Conservation (phyloP, 2,113 vertebrate species). For the Phalacrocorax pelagicus region DNA sequence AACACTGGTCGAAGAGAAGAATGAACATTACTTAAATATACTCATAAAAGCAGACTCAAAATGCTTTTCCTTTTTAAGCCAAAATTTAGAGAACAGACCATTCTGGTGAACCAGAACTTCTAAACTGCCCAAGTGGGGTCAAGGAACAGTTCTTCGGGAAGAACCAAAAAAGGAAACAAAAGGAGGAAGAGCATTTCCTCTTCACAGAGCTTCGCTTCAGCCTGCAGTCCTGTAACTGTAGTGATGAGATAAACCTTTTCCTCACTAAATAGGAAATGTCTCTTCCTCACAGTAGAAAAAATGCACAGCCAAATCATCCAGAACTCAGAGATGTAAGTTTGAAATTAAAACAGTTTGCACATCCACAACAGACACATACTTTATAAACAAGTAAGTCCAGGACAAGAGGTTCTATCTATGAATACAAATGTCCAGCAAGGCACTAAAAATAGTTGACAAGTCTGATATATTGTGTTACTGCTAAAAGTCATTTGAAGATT, state of each 20-base stretch:
- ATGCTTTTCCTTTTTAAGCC: conserved; percentile 32
- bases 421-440: neutral
- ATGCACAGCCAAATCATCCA: neutral
- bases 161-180: conserved; percentile 2
- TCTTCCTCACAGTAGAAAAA: neutral
- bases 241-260: neutral
- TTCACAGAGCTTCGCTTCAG: neutral
- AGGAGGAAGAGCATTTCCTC: conserved; percentile 13
- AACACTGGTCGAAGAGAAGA: neutral
- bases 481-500: neutral
- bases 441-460: neutral
- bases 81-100: neutral
- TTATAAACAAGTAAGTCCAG: neutral
- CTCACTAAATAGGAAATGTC: neutral
- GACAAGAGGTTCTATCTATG: neutral
- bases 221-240: neutral
- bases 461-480: neutral
- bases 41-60: neutral
- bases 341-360: neutral
- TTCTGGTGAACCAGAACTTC: neutral
- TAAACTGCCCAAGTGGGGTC: neutral
- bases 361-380: neutral
- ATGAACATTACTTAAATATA: neutral
- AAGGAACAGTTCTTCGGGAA: neutral
- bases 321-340: neutral